Evolutionary conservation across 2,888 invertebrate genomes (phyloP).

Genomic region (Tanytarsus gracilentus): DNA sequence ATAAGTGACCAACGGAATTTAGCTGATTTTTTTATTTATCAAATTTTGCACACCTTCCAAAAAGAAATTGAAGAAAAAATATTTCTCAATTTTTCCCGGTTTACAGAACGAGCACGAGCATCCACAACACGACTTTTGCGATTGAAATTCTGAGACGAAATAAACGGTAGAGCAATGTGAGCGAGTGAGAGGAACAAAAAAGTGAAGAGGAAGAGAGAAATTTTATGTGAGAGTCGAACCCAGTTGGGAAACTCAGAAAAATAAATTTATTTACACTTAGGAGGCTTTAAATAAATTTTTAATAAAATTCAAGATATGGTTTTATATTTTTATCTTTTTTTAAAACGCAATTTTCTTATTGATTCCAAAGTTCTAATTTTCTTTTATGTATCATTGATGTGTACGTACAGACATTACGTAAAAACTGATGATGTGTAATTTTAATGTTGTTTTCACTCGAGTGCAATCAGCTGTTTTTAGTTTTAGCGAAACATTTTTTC

Average conservation of each 20-base stretch:
- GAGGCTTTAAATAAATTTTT: too few relatives aligned
- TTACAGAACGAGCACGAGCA: neutral
- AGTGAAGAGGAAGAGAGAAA: too few relatives aligned
- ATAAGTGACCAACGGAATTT: neutral
- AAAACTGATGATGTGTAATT: neutral
- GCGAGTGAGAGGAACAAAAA: too few relatives aligned
- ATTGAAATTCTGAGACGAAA: slow-evolving; percentile 15
- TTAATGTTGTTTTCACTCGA: neutral
- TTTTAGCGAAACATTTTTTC: too few relatives aligned
- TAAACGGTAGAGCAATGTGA: slow-evolving; percentile 8
- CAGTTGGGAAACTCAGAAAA: too few relatives aligned
- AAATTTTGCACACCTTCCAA: neutral
- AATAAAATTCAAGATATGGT: too few relatives aligned
- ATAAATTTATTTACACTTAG: neutral
- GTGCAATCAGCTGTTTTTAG: neutral
- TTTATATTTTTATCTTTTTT: too few relatives aligned
- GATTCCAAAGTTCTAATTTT: neutral
- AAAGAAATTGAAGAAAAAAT: neutral
- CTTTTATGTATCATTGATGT: neutral
- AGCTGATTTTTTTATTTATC: neutral
- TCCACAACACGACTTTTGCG: slow-evolving; percentile 13
- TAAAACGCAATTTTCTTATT: neutral
- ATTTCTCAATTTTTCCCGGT: neutral
- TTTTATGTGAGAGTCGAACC: too few relatives aligned
- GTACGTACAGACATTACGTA: neutral